Conservation (phyloP, 1,140 invertebrate species). For the Whitmania pigra region DNA sequence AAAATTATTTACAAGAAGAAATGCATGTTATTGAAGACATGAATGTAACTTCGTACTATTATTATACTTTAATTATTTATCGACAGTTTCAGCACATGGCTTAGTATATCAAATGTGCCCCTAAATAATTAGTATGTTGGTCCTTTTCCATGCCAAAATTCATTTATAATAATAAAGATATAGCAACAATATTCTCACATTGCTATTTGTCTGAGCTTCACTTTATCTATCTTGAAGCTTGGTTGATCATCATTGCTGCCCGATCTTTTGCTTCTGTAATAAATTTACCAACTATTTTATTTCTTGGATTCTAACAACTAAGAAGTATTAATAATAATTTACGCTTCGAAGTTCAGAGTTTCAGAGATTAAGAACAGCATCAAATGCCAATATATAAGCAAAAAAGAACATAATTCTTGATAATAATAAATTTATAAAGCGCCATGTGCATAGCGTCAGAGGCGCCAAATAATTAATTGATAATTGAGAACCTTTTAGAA, state of each 20-base stretch:
- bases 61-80: too few species aligned
- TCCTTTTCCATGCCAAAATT: not conserved
- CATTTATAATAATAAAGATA: not conserved
- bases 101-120: not conserved
- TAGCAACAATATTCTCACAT: not conserved
- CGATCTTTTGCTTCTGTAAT: not conserved
- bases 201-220: conserved; percentile 9
- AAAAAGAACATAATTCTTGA: not conserved
- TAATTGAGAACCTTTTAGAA: not conserved
- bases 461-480: too few species aligned
- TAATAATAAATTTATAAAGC: too few species aligned
- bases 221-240: conserved; percentile 6
- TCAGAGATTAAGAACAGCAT: not conserved
- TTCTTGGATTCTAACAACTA: not conserved
- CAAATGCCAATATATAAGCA: not conserved
- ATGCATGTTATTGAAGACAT: not conserved
- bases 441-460: too few species aligned
- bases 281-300: not conserved
- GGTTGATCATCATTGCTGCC: not conserved
- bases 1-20: not conserved
- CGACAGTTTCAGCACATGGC: too few species aligned
- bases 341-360: not conserved
- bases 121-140: not conserved
- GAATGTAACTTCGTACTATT: not conserved
- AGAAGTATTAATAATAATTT: not conserved